phyloP scores from a whole-genome alignment of 2,888 invertebrate species.

The Callyntrura guangdongensis region DNA sequence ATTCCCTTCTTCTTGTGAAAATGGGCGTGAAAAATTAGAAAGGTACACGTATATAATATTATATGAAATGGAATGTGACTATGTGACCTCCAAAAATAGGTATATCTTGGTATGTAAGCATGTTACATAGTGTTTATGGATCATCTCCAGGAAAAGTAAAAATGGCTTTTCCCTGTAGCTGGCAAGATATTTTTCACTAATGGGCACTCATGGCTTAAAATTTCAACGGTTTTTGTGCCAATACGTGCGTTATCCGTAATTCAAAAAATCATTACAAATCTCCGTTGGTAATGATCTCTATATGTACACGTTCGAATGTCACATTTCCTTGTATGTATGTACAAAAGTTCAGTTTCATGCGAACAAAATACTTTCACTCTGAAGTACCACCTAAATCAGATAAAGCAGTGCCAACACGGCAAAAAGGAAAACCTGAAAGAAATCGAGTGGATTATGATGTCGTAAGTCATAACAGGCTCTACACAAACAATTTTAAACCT shows the following conservation, averaged over 20 bases:
- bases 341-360: background rate
- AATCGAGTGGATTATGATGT: background rate
- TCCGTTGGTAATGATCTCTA: no score
- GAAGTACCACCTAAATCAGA: background rate
- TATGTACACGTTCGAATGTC: no score
- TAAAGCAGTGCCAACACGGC: background rate
- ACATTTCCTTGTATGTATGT: background rate
- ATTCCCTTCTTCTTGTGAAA: conserved; percentile 17
- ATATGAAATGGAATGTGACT: background rate
- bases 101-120: background rate
- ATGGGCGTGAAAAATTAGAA: background rate
- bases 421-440: background rate
- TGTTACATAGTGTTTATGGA: background rate
- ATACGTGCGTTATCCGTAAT: conserved; percentile 49
- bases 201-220: background rate
- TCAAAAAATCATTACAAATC: background rate
- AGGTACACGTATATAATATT: background rate
- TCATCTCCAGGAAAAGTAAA: background rate
- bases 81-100: background rate
- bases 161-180: background rate
- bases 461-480: conserved; percentile 6
- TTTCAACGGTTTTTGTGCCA: conserved; percentile 18
- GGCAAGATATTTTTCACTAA: background rate
- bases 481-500: conserved; percentile 1
- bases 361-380: background rate